phyloP scores from a whole-genome alignment of 2,888 invertebrate species.

The Tipula confusa region DNA sequence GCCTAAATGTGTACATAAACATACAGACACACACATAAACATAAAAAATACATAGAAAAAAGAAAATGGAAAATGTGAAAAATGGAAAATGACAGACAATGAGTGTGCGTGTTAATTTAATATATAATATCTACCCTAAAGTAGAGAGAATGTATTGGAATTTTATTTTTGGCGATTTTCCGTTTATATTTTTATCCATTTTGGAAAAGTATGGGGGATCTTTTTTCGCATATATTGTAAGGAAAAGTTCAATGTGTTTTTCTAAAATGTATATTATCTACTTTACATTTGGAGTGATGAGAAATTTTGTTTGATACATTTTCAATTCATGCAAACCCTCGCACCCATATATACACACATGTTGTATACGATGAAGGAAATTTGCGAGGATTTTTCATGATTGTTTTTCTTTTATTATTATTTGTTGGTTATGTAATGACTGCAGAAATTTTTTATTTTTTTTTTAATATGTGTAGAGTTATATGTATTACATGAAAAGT shows the following conservation, averaged over 20 bases:
- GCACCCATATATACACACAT: not conserved
- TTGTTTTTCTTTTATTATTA: not conserved
- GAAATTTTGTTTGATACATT: not conserved
- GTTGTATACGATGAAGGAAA: not conserved
- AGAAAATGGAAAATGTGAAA: not conserved
- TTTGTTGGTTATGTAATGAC: constrained; percentile 20
- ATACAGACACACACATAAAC: not conserved
- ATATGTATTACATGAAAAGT: not conserved
- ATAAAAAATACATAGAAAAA: too few relatives aligned
- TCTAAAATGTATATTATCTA: not conserved
- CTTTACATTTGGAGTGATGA: not conserved
- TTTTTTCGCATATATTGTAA: too few relatives aligned
- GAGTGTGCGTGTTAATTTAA: constrained; percentile 25
- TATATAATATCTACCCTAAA: not conserved
- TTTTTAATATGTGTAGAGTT: too few relatives aligned
- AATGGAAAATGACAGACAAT: constrained; percentile 15
- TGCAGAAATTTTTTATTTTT: not conserved
- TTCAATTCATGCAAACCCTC: not conserved
- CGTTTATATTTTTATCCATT: not conserved
- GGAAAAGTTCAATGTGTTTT: not conserved
- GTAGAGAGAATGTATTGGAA: not conserved
- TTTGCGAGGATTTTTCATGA: not conserved
- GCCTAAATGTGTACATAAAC: not conserved
- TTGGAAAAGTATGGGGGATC: not conserved
- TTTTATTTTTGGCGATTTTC: constrained; percentile 3